Evolutionary conservation across 2,888 invertebrate species (phyloP).

Genomic region (Gnatocerus cornutus): DNA sequence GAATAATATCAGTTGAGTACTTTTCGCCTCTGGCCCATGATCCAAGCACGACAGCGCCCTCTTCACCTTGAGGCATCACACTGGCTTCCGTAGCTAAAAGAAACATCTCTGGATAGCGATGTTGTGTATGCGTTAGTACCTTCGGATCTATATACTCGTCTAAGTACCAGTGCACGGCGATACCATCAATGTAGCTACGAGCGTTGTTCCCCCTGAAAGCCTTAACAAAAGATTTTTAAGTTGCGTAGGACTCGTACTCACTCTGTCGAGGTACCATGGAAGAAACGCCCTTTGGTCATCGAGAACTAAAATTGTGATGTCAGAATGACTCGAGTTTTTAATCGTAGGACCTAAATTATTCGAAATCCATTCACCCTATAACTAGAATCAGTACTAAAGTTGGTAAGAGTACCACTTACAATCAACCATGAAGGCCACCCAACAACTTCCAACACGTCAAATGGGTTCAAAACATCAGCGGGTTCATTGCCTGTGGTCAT

Average conservation of each 20-base stretch:
- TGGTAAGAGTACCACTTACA: conserved; percentile 35
- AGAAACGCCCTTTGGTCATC: conserved; percentile 75
- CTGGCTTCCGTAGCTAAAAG: conserved; percentile 83
- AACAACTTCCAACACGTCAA: conserved; percentile 48
- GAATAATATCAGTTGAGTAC: conserved; percentile 75
- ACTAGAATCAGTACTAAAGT: background rate
- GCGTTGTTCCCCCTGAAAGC: conserved; percentile 55
- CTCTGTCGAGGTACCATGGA: conserved; percentile 43
- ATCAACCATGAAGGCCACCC: conserved; percentile 50
- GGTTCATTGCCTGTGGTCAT: conserved; percentile 93
- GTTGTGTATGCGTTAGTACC: conserved; percentile 74
- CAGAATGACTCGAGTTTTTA: conserved; percentile 73
- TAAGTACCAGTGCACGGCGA: conserved; percentile 89
- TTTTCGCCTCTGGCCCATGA: conserved; percentile 76
- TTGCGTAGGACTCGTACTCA: conserved; percentile 51
- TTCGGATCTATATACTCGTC: conserved; percentile 76
- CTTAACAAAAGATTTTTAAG: background rate
- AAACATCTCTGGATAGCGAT: conserved; percentile 61
- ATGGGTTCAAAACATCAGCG: conserved; percentile 68
- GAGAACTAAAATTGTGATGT: conserved; percentile 80
- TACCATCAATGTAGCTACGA: conserved; percentile 80
- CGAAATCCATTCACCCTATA: conserved; percentile 75
- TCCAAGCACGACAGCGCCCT: conserved; percentile 73
- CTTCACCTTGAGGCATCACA: conserved; percentile 53
- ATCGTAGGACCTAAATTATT: conserved; percentile 85